These are phyloP conservation scores for Esox lucius DNA, from an alignment of 2,797 vertebrate genomes.

Conservation along the genomic window DNA sequence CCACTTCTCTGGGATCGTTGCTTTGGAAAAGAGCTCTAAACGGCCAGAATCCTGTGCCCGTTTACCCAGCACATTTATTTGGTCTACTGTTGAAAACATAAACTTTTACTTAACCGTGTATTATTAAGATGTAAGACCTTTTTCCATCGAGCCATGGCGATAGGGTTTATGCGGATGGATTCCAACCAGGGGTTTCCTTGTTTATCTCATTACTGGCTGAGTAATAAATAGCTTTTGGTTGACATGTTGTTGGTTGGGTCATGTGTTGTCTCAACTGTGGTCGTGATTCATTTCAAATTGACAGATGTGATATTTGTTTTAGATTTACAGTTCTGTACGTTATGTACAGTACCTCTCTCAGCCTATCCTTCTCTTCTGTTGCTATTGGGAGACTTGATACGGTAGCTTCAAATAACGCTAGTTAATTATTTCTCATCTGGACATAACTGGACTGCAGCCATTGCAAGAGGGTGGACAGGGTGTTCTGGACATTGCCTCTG, in stretches of 20 bases:
- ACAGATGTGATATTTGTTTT: background rate
- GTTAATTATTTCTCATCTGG: too few relatives aligned
- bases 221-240: conserved; percentile 21
- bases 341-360: background rate
- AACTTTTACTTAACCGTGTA: conserved; percentile 73
- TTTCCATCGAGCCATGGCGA: conserved; percentile 35
- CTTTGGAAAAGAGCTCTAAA: conserved; percentile 54
- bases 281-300: conserved; percentile 53
- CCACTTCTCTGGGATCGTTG: conserved; percentile 31
- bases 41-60: conserved; percentile 40
- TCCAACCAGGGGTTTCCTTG: conserved; percentile 26
- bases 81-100: conserved; percentile 68
- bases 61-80: conserved; percentile 74
- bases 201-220: conserved; percentile 31
- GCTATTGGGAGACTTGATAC: too few relatives aligned
- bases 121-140: conserved; percentile 63
- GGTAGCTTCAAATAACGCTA: too few relatives aligned
- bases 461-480: too few relatives aligned
- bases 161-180: conserved; percentile 5
- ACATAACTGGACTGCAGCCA: too few relatives aligned
- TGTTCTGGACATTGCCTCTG: too few relatives aligned
- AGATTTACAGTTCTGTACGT: background rate
- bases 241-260: background rate
- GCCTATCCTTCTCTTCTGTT: background rate
- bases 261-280: conserved; percentile 26